These are phyloP conservation scores for Manacus vitellinus DNA, from an alignment of 2,113 vertebrate genomes.

Conservation along the genomic window DNA sequence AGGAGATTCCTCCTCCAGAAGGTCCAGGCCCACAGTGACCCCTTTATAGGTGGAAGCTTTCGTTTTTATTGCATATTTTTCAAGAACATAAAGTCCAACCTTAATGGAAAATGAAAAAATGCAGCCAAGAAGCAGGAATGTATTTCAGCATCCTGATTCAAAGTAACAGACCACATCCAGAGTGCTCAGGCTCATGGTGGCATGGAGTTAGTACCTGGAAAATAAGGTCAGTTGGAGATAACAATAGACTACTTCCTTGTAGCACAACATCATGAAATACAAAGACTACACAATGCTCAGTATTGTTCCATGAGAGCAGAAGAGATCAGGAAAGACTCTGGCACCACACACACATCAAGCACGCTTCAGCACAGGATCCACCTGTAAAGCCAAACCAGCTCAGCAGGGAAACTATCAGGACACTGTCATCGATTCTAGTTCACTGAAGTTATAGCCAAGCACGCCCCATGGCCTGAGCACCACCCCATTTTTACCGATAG, in stretches of 20 bases:
- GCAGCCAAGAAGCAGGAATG: accelerated
- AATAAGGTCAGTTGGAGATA: background rate
- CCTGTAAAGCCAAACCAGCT: background rate
- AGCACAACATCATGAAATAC: background rate
- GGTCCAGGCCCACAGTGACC: background rate
- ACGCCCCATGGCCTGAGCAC: background rate
- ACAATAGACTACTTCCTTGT: background rate
- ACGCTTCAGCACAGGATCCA: background rate
- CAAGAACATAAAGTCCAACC: background rate
- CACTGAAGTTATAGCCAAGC: background rate
- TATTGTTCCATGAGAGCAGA: accelerated
- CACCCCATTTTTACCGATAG: background rate
- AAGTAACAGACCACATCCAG: background rate
- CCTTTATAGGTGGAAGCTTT: background rate
- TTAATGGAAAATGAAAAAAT: background rate
- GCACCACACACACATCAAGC: background rate
- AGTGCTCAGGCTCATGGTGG: background rate
- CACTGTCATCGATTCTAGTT: background rate
- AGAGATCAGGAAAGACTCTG: background rate
- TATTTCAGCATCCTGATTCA: background rate
- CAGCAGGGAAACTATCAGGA: background rate
- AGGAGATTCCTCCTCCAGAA: background rate
- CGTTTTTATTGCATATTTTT: background rate
- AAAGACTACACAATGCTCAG: accelerated
- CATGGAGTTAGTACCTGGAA: background rate